Conservation (phyloP, 2,113 vertebrate genomes). For the Leuciscus idus region DNA sequence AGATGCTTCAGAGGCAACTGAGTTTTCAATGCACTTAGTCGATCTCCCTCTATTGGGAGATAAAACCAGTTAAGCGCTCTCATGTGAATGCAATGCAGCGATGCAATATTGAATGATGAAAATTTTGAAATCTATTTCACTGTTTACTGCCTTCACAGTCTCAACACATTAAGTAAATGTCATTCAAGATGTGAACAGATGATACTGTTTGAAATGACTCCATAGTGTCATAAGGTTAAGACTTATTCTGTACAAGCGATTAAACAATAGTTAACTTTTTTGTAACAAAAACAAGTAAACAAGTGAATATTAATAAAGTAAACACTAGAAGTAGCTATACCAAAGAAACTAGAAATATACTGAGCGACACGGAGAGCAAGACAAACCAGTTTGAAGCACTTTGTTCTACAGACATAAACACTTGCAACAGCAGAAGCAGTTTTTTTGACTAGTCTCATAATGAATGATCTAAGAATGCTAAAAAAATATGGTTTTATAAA, state of each 20-base stretch:
- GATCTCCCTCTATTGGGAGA: conserved; percentile 34
- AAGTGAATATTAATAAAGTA: conserved; percentile 2
- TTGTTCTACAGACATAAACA: background rate
- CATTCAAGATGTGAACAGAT: conserved; percentile 10
- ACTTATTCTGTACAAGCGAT: background rate
- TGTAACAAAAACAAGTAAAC: background rate
- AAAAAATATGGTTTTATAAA: background rate
- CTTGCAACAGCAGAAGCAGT: background rate
- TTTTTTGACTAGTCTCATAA: background rate
- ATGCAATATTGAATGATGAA: conserved; percentile 48
- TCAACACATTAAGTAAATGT: conserved; percentile 7
- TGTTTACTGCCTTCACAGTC: conserved; percentile 6
- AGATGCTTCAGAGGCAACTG: conserved; percentile 24
- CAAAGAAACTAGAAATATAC: background rate
- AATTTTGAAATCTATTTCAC: conserved; percentile 48
- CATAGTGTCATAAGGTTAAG: background rate
- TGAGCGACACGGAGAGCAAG: background rate
- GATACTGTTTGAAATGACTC: background rate
- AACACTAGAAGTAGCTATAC: background rate
- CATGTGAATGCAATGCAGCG: conserved; percentile 17
- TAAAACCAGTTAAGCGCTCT: conserved; percentile 32
- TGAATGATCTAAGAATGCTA: background rate
- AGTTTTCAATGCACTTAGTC: conserved; percentile 23
- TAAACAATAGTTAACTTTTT: background rate
- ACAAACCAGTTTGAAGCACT: background rate